A percentile compares a stretch with the other conserved stretches of the same genome.
Evolutionary conservation across 2,888 invertebrate species (phyloP).

Genomic region (Mythimna loreyi): DNA sequence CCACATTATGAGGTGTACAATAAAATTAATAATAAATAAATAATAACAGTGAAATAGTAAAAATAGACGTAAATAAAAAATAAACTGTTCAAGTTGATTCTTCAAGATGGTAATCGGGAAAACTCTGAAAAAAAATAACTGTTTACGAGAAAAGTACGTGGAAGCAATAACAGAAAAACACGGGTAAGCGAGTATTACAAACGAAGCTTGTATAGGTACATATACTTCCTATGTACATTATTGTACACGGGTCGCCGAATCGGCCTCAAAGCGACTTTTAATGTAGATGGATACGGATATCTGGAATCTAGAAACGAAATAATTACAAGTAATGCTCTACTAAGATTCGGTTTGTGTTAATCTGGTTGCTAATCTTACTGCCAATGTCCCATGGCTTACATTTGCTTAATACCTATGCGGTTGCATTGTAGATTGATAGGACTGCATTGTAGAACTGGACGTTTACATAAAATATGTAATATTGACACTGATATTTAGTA

Average conservation of each 20-base stretch:
- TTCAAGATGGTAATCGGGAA: constrained; percentile 15
- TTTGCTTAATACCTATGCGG: constrained; percentile 27
- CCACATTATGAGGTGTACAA: too few relatives aligned
- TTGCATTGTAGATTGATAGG: constrained; percentile 11
- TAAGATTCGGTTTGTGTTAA: constrained; percentile 1
- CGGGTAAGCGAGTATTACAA: not conserved
- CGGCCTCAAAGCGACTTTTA: constrained; percentile 4
- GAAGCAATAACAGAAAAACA: not conserved
- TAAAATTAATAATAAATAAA: too few relatives aligned
- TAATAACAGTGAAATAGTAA: too few relatives aligned
- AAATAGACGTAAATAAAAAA: not conserved
- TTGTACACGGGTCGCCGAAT: not conserved
- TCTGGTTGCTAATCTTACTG: not conserved
- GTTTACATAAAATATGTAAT: constrained; percentile 22
- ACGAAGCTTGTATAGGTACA: not conserved
- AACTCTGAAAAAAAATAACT: constrained; percentile 1
- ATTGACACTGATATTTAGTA: not conserved
- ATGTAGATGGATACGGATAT: constrained; percentile 1
- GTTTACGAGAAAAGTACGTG: not conserved
- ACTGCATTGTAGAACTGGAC: constrained; percentile 7
- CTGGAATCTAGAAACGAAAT: constrained; percentile 9
- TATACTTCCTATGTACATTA: not conserved
- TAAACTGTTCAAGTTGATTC: constrained; percentile 11
- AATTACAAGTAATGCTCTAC: not conserved
- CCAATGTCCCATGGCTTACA: not conserved